Evolutionary conservation across 1,140 invertebrate genomes (phyloP), one percentile per base, ranked within the genome.

Genomic region (Trichonephila clavipes): DNA sequence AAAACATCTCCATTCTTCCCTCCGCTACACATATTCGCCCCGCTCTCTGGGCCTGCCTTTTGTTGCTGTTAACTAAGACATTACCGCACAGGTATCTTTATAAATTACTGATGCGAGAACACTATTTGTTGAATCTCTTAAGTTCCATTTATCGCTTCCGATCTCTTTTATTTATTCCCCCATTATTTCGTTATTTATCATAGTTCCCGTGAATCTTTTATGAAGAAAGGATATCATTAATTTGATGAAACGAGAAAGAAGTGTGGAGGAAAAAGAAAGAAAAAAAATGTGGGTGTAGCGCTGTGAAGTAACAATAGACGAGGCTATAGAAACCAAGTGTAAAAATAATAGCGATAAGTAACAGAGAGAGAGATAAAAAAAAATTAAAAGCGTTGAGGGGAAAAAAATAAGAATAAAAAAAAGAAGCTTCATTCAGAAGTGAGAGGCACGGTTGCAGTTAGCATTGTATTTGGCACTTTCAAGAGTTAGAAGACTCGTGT

Each of bases 121-220:
- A 69, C 24, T 85, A 85, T 85, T 85, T 85, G 62, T 69, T 85
- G 59, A 58, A 90, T 59, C 69, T 40, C 3, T 28, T 62, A 81
- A 61, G 64, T 89, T 77, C 19, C 44, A 72, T 51, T 69, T 90
- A 90, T 90, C 89, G 89, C 44, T 90, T 90, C 77, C 89, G 69
- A 82, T 85, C 82, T 92, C 62, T 18, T 83, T 66, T 85, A 44
- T 81, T 81, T 64, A 59, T 21, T 21, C n/a, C 28, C 21, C 90
- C 82, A 92, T 92, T 92, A 92, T 92, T 85, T 85, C 82, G 59
- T 85, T 92, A 92, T 92, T 92, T 92, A 92, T 92, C 90, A 92
- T 66, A 24, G 77, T 85, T 92, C 61, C 14, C 62, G 18, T 40
- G 40, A 21, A 18, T 81, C 82, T 58, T 64, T 66, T 59, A 85